Percentiles rank a stretch among this genome's conserved stretches.
These are phyloP conservation scores for Hippoglossus hippoglossus DNA, from an alignment of 2,797 vertebrate species.

Conservation along the genomic window DNA sequence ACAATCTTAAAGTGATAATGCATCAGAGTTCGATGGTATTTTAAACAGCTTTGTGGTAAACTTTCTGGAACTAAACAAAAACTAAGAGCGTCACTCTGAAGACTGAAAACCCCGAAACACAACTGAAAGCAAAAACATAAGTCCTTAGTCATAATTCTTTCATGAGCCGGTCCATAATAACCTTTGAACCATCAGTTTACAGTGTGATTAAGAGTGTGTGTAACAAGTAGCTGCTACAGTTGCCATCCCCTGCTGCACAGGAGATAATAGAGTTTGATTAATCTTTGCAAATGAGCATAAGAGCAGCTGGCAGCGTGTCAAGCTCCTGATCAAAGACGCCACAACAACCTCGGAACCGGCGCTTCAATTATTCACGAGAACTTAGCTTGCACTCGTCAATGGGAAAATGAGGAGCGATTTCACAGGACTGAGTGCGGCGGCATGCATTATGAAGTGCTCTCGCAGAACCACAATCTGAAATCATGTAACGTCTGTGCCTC, in stretches of 20 bases:
- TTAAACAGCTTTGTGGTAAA: background rate
- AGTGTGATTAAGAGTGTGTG: background rate
- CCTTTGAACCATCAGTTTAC: background rate
- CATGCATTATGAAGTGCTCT: too few relatives aligned
- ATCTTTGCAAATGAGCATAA: constrained; percentile 34
- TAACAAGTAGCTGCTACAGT: background rate
- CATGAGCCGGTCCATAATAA: background rate
- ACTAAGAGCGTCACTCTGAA: too few relatives aligned
- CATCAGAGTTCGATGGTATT: background rate
- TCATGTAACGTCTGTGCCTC: too few relatives aligned
- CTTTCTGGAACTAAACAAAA: too few relatives aligned
- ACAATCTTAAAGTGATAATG: background rate
- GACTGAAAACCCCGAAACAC: too few relatives aligned
- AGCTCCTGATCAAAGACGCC: constrained; percentile 51
- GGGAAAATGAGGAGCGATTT: constrained; percentile 27
- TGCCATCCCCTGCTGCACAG: background rate
- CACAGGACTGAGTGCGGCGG: too few relatives aligned
- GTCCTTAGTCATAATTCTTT: too few relatives aligned
- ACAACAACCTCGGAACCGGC: constrained; percentile 24
- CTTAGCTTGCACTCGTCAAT: constrained; percentile 25
- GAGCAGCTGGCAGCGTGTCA: constrained; percentile 35
- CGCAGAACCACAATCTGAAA: too few relatives aligned
- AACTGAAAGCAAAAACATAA: background rate
- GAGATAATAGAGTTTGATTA: constrained; percentile 30
- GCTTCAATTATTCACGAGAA: constrained; percentile 51